Evolutionary conservation across 2,888 invertebrate species (phyloP).

Genomic region (Bombyx huttoni): DNA sequence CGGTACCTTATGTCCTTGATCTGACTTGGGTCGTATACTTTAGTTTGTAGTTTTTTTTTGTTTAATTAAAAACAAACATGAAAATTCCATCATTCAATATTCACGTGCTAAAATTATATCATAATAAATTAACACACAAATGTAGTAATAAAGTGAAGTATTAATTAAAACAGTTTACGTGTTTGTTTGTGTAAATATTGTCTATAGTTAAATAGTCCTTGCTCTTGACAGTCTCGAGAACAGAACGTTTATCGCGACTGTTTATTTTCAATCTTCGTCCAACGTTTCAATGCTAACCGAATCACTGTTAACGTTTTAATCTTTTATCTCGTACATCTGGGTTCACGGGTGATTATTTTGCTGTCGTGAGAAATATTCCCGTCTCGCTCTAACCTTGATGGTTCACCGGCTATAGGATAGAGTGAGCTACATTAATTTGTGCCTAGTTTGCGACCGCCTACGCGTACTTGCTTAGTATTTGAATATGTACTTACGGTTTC

Average conservation of each 20-base stretch:
- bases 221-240: not conserved
- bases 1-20: no score
- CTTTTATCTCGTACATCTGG: constrained; percentile 2
- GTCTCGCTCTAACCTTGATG: constrained; percentile 24
- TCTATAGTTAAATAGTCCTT: not conserved
- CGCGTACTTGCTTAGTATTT: constrained; percentile 23
- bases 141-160: not conserved
- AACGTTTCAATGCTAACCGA: not conserved
- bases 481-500: not conserved
- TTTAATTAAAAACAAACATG: no score
- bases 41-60: no score
- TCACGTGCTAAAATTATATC: not conserved
- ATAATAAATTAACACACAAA: not conserved
- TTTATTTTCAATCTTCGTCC: not conserved
- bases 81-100: not conserved
- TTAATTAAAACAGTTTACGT: not conserved
- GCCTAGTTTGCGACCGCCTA: constrained; percentile 39
- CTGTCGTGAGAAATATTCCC: constrained; percentile 23
- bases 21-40: no score
- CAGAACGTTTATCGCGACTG: not conserved
- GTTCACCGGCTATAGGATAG: constrained; percentile 17
- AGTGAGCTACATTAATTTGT: constrained; percentile 28
- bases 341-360: constrained; percentile 53
- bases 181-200: not conserved
- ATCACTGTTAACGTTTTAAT: not conserved